A percentile compares a stretch with the other conserved stretches of the same genome.
phyloP scores from a whole-genome alignment of 2,797 vertebrate genomes.

The Aphelocoma californica region DNA sequence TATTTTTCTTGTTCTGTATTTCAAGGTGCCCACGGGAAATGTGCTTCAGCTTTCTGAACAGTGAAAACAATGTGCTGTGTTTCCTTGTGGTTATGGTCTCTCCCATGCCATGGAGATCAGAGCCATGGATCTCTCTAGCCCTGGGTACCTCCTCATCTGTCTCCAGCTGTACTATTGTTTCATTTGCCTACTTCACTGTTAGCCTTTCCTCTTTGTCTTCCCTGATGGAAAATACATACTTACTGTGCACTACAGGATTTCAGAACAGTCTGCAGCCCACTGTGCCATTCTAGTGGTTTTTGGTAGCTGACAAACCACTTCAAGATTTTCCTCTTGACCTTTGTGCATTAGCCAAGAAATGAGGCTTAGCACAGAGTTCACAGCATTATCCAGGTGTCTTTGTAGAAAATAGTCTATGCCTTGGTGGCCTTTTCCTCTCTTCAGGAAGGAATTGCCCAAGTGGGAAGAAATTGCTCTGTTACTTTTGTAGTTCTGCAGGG shows the following conservation, averaged over 20 bases:
- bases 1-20: neutral
- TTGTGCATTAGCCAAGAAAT: neutral
- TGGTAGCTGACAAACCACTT: slow-evolving; percentile 1
- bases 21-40: neutral
- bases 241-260: neutral
- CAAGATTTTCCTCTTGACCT: neutral
- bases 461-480: neutral
- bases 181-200: neutral
- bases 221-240: neutral
- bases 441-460: neutral
- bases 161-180: neutral
- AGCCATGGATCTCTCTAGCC: neutral
- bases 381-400: neutral
- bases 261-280: neutral
- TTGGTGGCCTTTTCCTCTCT: neutral
- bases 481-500: neutral
- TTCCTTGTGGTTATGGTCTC: neutral
- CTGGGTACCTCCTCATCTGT: neutral
- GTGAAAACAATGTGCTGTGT: neutral
- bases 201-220: neutral
- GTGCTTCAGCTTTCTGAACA: neutral
- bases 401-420: neutral
- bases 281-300: neutral
- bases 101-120: neutral
- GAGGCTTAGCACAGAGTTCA: neutral